Evolutionary conservation across 1,140 invertebrate genomes (phyloP).

Genomic region (Rhagoletis pomonella): DNA sequence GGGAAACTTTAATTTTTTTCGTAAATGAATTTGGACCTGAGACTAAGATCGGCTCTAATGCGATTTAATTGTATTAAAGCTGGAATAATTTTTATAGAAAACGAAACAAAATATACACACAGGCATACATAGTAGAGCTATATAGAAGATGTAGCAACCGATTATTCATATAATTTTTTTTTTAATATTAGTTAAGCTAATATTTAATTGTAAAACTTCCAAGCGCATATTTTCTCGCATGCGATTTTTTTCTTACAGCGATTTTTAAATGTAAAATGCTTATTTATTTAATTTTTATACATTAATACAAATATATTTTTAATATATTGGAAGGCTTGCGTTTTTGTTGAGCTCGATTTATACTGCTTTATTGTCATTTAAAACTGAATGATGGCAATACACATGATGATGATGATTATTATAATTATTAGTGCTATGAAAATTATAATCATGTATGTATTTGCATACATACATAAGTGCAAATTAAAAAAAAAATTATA

Average conservation of each 20-base stretch:
- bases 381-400: conserved; percentile 47
- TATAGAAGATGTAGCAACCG: not conserved
- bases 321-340: conserved; percentile 56
- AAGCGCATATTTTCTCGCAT: not conserved
- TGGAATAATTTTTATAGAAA: not conserved
- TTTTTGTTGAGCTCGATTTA: conserved; percentile 59
- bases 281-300: conserved; percentile 50
- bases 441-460: not conserved
- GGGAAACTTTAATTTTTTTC: not conserved
- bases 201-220: not conserved
- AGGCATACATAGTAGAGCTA: not conserved
- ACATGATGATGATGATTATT: conserved; percentile 30
- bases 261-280: conserved; percentile 31
- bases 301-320: conserved; percentile 5
- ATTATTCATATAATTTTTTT: not conserved
- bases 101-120: not conserved
- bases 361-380: conserved; percentile 46
- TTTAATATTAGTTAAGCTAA: not conserved
- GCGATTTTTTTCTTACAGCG: not conserved
- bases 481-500: no score
- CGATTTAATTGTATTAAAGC: not conserved
- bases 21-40: conserved; percentile 23
- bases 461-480: not conserved
- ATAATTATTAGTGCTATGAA: not conserved
- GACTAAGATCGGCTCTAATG: not conserved